Base-by-base conservation (phyloP, 92 coral and sea anemone species). In the Porites rus region DNA sequence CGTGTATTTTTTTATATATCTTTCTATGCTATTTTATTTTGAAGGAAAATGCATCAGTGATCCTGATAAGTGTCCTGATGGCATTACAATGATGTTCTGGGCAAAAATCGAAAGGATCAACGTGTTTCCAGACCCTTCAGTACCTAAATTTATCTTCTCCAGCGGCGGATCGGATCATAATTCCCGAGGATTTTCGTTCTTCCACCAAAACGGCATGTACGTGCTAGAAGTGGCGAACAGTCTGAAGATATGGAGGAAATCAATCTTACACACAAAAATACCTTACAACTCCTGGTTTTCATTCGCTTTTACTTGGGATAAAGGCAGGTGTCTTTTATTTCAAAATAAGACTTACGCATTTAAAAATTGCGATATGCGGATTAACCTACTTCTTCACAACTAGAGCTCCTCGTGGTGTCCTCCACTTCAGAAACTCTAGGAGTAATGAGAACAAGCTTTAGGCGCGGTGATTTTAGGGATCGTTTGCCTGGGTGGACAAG, bases 41-140 rank as follows among this genome's bases (percentile, higher is more conserved):
- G 51, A 73, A 83, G 87, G 80, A 22, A 64, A 65, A 51, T 83
- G 87, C 5, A 62, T 83, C 56, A 51, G 79, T 24, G 50, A 83
- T n/a, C 87, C 87, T 8, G 43, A 18, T 74, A 20, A 73, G 50
- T 83, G 87, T 50, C 3, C 14, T 3, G 20, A 46, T 4, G 87
- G 87, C 9, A 17, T 83, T 21, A 83, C 87, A 52, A 51, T 83
- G 80, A 83, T 83, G 12, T 83, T 83, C 52, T 83, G 87, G 87
- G 87, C 87, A 50, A 73, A 25, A 22, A 83, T 83, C 5, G 74
- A 74, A 17, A 6, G 1, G 53, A 3, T 62, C 22, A 73, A 50
- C 7, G 46, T 63, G 51, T 10, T 18, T 1, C 7, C 9, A 6
- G 25, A 82, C 50, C 79, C 78, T 13, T 10, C 66, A 11, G 19